A percentile compares a stretch with the other conserved stretches of the same genome.
Evolutionary conservation across 2,888 invertebrate species (phyloP).

Genomic region (Andricus curvator): DNA sequence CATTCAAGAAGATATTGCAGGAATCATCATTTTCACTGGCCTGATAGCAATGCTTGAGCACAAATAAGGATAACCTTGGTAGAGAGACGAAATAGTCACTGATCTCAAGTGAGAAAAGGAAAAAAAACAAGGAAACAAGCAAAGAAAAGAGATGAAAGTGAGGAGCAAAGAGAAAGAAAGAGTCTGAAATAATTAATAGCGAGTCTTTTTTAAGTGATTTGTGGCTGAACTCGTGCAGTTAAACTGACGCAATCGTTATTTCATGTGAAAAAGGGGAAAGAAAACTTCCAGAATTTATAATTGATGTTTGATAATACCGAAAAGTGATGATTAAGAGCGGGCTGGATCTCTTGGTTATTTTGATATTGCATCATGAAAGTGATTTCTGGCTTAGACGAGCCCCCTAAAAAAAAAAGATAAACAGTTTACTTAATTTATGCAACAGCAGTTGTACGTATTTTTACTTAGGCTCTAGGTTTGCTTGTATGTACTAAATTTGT

Average conservation of each 20-base stretch:
- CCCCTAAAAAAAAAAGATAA: conserved; percentile 20
- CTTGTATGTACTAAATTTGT: not conserved
- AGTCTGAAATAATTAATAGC: not conserved
- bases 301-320: conserved; percentile 3
- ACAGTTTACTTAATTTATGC: conserved; percentile 8
- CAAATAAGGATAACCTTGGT: not conserved
- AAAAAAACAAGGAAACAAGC: not conserved
- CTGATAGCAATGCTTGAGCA: not conserved
- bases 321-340: not conserved
- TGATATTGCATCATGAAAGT: conserved; percentile 24
- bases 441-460: not conserved
- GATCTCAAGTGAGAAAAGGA: not conserved
- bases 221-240: not conserved
- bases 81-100: not conserved
- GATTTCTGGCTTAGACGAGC: conserved; percentile 14
- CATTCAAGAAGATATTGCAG: not conserved
- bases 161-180: not conserved
- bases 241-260: not conserved
- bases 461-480: not conserved
- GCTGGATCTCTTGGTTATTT: conserved; percentile 2
- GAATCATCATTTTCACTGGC: conserved; percentile 7
- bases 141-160: conserved; percentile 3
- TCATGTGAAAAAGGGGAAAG: not conserved
- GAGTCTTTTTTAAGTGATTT: not conserved
- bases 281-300: not conserved